A percentile compares a stretch with the other conserved stretches of the same genome.
Conservation (phyloP, 2,113 vertebrate genomes). For the Pterocles burchelli region DNA sequence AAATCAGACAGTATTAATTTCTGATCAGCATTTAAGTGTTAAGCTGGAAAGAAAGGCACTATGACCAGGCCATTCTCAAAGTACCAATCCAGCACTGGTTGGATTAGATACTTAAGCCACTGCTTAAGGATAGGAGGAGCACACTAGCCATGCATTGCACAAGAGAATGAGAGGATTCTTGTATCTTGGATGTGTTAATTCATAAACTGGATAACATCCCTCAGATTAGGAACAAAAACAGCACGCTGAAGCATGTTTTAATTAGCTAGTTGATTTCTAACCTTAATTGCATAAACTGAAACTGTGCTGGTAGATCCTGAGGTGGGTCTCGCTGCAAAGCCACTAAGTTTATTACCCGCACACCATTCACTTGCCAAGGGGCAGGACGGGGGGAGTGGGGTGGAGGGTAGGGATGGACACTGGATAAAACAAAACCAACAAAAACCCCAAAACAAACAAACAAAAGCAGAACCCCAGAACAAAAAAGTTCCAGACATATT, state of each 20-base stretch:
- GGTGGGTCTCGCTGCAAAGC: background rate
- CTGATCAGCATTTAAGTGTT: slow-evolving; percentile 52
- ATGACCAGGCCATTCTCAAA: slow-evolving; percentile 15
- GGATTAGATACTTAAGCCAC: slow-evolving; percentile 7
- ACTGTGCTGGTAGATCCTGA: background rate
- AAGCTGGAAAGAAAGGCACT: slow-evolving; percentile 41
- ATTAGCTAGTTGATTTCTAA: background rate
- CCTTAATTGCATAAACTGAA: background rate
- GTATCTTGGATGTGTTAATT: background rate
- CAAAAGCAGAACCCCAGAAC: background rate
- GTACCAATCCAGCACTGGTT: slow-evolving; percentile 2
- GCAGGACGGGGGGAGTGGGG: no score
- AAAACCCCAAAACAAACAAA: background rate
- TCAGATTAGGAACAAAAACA: background rate
- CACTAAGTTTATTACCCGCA: background rate
- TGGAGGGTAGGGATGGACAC: background rate
- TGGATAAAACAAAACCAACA: background rate
- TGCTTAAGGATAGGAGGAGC: background rate
- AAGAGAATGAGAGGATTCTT: background rate
- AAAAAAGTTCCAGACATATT: background rate
- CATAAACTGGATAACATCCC: background rate
- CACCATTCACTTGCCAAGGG: background rate
- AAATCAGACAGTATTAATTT: slow-evolving; percentile 56
- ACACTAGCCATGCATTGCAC: background rate
- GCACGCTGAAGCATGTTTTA: background rate